Conservation (phyloP, 2,888 invertebrate genomes). For the Rutpela maculata region DNA sequence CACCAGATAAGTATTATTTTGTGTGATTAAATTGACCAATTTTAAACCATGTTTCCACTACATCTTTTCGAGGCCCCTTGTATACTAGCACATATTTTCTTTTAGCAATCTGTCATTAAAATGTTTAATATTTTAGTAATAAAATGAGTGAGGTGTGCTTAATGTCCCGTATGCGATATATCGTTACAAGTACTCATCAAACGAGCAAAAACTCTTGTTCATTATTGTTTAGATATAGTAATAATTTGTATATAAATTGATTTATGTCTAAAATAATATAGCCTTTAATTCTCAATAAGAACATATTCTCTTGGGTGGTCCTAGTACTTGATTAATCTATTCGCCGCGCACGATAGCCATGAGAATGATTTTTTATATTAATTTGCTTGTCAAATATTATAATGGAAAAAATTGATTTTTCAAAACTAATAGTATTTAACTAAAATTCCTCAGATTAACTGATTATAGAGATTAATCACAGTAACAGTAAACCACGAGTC, state of each 20-base stretch:
- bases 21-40: too few species aligned
- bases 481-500: not conserved
- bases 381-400: slow-evolving; percentile 17
- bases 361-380: slow-evolving; percentile 20
- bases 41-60: too few species aligned
- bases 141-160: not conserved
- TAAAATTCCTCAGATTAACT: not conserved
- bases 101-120: too few species aligned
- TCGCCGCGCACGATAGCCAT: not conserved
- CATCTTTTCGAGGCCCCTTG: too few species aligned
- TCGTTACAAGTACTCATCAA: not conserved
- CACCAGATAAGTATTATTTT: too few species aligned
- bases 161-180: not conserved
- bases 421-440: slow-evolving; percentile 3
- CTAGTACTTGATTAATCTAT: slow-evolving; percentile 4
- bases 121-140: too few species aligned
- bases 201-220: not conserved
- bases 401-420: slow-evolving; percentile 4
- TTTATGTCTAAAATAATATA: not conserved
- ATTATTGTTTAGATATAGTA: not conserved
- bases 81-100: too few species aligned
- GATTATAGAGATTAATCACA: not conserved
- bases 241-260: slow-evolving; percentile 3
- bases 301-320: slow-evolving; percentile 12
- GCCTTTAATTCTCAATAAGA: not conserved